These are phyloP conservation scores for Ondatra zibethicus DNA, from an alignment of 2,113 vertebrate genomes.

Conservation along the genomic window DNA sequence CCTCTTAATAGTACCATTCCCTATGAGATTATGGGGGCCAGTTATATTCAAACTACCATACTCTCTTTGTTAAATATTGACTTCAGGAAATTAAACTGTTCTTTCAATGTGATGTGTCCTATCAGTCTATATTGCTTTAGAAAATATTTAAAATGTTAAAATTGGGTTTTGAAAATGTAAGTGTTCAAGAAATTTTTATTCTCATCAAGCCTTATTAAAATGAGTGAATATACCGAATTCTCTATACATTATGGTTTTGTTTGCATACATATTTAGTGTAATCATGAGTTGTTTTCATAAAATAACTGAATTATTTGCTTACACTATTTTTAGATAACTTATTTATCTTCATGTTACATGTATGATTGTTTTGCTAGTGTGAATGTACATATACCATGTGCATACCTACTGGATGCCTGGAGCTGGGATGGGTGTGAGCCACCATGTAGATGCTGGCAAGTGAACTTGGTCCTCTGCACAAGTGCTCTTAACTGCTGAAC, in stretches of 20 bases:
- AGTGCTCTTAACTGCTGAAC: not conserved
- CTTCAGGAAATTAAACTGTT: not conserved
- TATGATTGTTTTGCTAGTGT: not conserved
- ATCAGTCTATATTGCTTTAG: not conserved
- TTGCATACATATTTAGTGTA: constrained; percentile 1
- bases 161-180: not conserved
- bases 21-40: not conserved
- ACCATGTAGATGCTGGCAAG: not conserved
- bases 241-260: not conserved
- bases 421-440: not conserved
- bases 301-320: not conserved
- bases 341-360: not conserved
- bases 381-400: no score
- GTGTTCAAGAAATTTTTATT: not conserved
- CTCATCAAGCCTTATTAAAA: not conserved
- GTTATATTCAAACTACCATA: not conserved
- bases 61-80: constrained; percentile 17
- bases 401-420: not conserved
- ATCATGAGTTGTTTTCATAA: constrained; percentile 18
- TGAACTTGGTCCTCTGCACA: not conserved
- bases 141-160: not conserved
- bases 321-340: not conserved
- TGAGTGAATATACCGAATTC: not conserved
- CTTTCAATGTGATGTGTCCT: not conserved
- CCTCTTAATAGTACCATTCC: not conserved